Evolutionary conservation across 2,113 vertebrate species (phyloP), one percentile per base, ranked within the genome.

Genomic region (Artemisiospiza belli): DNA sequence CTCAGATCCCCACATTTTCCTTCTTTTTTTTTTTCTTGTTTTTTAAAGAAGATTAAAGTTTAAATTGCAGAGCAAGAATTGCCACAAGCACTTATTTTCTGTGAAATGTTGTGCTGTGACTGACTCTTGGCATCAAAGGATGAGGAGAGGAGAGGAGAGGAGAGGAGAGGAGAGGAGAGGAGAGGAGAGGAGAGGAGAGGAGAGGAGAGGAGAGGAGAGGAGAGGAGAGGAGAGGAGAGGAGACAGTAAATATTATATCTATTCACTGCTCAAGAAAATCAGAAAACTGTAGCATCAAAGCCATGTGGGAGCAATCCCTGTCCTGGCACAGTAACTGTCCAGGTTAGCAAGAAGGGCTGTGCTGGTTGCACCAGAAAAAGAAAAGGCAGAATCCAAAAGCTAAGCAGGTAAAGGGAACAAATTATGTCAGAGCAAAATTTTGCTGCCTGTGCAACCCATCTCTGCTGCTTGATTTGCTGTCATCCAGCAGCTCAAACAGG

Each of bases 401-500:
- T 37, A 28, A 62, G 46, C 21, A 43, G 31, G 17, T 17, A 35
- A 80, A 74, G 13, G 39, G 66, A 92, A 49, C 28, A 39, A 74
- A 61, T 39, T 6, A 13, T 1, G 2, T 59, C 12, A 2, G 47
- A 80, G 8, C n/a, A 69, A 20, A 37, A n/a, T 44, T 37, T 58
- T 74, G 9, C 25, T 21, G 7, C 17, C 64, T 33, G 21, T 57
- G 55, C 47, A 59, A 11, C 43, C 31, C n/a, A 8, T 33, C 4
- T 4, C 37, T 78, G 46, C 51, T 46, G 76, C 54, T 83, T n/a
- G 54, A 20, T 41, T 94, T 0, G 0, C 49, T 49, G 39, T 68
- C 44, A 61, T 49, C 85, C 10, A 23, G 8, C 1, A 1, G 10
- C 61, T 59, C 5, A 3, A 67, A 43, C 21, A 12, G 0, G 3